Evolutionary conservation across 1,140 invertebrate genomes (phyloP), one percentile per base, ranked within the genome.

Genomic region (Acromyrmex heyeri): DNA sequence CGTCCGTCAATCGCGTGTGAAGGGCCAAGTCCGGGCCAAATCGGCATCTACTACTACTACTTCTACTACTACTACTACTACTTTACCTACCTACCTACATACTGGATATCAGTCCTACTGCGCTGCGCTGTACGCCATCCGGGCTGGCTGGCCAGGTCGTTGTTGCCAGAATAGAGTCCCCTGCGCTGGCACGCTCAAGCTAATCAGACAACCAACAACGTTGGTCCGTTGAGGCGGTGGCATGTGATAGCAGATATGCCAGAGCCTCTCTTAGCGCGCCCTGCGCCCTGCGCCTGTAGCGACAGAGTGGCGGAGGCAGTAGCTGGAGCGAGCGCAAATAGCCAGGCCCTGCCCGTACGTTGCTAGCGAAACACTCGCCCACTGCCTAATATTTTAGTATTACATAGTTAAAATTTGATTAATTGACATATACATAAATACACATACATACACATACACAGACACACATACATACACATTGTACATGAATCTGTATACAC

Each of bases 291-390:
- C 93, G 93, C 92, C 92, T 94, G 90, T 94, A 94, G 94, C 94
- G 94, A 94, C 94, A 91, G 92, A 91, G 91, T 92, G 93, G 93
- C 93, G 94, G 94, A 94, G 94, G 93, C 94, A 94, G 93, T 94
- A 92, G 93, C 94, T 94, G 94, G 92, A 93, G 93, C 93, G 94
- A 95, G 93, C 92, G 92, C 93, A 92, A 94, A 94, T 94, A 95
- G 93, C 94, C 93, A 94, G 93, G 94, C 94, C 93, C 93, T 94
- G 93, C 93, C 94, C 94, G 94, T 95, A 95, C 94, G 94, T 95
- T 95, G 94, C 94, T 94, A 93, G 89, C 93, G 92, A 94, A 83
- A 83, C 93, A 94, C 91, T 94, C 92, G 94, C 94, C 94, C 94
- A 94, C 91, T 93, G 93, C 92, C 91, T 94, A 91, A 93, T 81